Conservation (phyloP, 2,797 vertebrate genomes). For the Gymnocypris eckloni region DNA sequence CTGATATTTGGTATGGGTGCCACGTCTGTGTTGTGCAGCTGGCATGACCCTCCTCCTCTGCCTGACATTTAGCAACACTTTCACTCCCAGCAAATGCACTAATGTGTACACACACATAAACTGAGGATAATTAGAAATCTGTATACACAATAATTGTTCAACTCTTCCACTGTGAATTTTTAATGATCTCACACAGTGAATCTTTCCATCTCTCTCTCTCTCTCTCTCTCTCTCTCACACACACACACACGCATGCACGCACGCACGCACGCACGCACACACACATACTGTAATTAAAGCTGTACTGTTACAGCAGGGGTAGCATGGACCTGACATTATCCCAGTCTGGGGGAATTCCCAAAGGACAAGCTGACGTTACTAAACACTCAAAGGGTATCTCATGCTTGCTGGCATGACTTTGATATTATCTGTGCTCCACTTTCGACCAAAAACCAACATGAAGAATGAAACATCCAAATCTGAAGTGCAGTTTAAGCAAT, state of each 20-base stretch:
- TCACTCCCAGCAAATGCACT: conserved; percentile 62
- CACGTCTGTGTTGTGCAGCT: conserved; percentile 56
- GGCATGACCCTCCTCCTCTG: conserved; percentile 35
- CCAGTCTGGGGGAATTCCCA: conserved; percentile 18
- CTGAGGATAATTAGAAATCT: conserved; percentile 28
- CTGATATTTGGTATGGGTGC: conserved; percentile 58
- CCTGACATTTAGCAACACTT: conserved; percentile 67
- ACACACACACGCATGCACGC: neutral
- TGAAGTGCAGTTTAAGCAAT: neutral
- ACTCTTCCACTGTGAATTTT: conserved; percentile 21
- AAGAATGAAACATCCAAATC: neutral
- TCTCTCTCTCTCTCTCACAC: neutral
- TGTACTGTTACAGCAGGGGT: conserved; percentile 22
- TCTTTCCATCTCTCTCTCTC: conserved; percentile 17
- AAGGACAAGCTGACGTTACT: conserved; percentile 7
- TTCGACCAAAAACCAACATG: neutral
- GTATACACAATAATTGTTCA: too few species aligned
- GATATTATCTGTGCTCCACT: neutral
- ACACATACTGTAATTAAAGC: conserved; percentile 43
- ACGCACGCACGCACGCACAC: neutral
- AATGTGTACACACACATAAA: conserved; percentile 28
- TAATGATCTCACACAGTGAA: conserved; percentile 35
- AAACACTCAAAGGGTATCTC: conserved; percentile 6
- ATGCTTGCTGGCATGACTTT: neutral
- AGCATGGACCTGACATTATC: conserved; percentile 38